Base-by-base conservation (phyloP, 2,113 vertebrate species). In the Engystomops pustulosus region DNA sequence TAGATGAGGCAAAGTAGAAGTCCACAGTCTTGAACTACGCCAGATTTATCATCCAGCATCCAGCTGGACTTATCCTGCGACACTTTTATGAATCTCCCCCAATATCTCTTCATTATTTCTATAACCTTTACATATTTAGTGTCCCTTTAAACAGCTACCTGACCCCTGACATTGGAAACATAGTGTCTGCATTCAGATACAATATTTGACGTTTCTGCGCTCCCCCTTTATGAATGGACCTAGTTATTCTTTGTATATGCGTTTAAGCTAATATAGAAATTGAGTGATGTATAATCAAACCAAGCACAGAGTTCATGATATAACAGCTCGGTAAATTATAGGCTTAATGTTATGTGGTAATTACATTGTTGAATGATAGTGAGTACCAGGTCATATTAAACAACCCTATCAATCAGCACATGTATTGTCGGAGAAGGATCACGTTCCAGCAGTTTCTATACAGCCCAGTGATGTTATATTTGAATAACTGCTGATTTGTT, bases 361-460 rank as follows among this genome's bases (percentile, higher is more conserved):
- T 69, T 36, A 69, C 32, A 69, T 69, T 69, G 67, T 38, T 69
- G 67, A n/a, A n/a, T 69, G 67, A 69, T 69, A 38, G 8, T 34
- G 9, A 38, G 34, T 69, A 69, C 36, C 32, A 38, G 17, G 18
- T 69, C 67, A 69, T 38, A n/a, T n/a, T 67, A 34, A 38, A 38
- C 18, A 38, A 38, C 67, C 17, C 7, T 20, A 36, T 69, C 67
- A 69, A 69, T 69, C 67, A 69, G 10, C 67, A n/a, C 32, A 38
- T 1, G 34, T 15, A 38, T 69, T 38, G 62, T 68, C 5, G 3
- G 67, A 69, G n/a, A 36, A 36, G 20, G 67, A 9, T 69, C 67
- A 20, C n/a, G 34, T 69, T n/a, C 32, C 20, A 69, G 10, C 6
- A 38, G 15, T 38, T 15, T 36, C 32, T 69, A 69, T 69, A 38